phyloP scores from a whole-genome alignment of 2,113 vertebrate species.

The Urocolius indicus region DNA sequence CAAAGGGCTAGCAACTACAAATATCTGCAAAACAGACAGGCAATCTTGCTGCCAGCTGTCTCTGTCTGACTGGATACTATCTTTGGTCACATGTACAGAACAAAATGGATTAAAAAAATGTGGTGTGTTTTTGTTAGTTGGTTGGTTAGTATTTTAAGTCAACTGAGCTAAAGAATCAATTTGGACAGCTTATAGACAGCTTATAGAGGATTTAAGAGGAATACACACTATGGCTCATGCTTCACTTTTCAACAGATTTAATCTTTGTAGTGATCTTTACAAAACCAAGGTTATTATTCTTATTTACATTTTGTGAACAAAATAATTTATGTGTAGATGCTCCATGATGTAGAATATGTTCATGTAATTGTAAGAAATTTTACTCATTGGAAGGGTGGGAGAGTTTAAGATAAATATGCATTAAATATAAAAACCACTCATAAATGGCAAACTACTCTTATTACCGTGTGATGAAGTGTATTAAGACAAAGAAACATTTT shows the following conservation, averaged over 20 bases:
- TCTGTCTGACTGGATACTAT: constrained; percentile 14
- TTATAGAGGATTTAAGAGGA: neutral
- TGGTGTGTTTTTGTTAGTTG: neutral
- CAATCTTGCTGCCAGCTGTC: constrained; percentile 44
- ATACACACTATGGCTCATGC: neutral
- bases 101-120: neutral
- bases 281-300: neutral
- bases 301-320: neutral
- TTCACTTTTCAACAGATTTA: neutral
- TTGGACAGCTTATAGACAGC: neutral
- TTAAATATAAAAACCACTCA: neutral
- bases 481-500: neutral
- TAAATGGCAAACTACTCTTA: neutral
- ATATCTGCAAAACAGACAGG: constrained; percentile 6
- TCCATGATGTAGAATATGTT: neutral
- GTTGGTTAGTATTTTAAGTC: neutral
- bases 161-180: neutral
- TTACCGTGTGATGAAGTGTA: neutral
- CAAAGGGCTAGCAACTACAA: constrained; percentile 35
- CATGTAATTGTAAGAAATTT: neutral
- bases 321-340: neutral
- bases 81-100: neutral
- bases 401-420: neutral
- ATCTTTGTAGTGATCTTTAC: neutral
- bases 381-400: neutral